Conservation (phyloP, 2,888 invertebrate genomes). For the Drosophila putrida region DNA sequence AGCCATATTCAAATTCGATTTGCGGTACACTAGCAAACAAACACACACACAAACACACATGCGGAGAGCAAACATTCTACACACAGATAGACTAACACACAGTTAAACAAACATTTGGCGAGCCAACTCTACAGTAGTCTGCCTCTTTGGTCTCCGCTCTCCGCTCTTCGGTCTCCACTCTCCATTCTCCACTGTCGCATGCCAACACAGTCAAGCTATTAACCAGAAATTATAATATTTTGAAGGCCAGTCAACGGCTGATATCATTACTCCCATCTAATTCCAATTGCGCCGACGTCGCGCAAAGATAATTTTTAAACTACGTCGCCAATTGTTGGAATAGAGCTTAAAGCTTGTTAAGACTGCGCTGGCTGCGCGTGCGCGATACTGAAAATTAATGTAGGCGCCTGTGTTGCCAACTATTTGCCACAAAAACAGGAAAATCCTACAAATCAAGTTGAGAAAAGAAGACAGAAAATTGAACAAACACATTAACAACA, state of each 20-base stretch:
- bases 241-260: conserved; percentile 73
- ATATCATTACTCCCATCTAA: conserved; percentile 72
- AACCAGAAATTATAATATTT: conserved; percentile 78
- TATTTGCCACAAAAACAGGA: too few species aligned
- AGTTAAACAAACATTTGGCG: conserved; percentile 52
- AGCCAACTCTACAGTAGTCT: conserved; percentile 39
- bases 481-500: too few species aligned
- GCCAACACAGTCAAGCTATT: conserved; percentile 53
- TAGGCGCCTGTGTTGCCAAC: conserved; percentile 2
- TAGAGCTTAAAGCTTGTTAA: conserved; percentile 28
- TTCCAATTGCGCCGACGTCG: conserved; percentile 66
- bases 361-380: conserved; percentile 26
- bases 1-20: conserved; percentile 67
- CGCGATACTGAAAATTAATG: conserved; percentile 20
- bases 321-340: conserved; percentile 54
- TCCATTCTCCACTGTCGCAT: conserved; percentile 22
- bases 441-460: too few species aligned
- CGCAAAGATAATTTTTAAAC: conserved; percentile 50
- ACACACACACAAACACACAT: conserved; percentile 16
- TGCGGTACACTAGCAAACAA: conserved; percentile 32
- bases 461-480: too few species aligned
- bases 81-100: conserved; percentile 28
- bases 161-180: conserved; percentile 1
- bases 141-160: conserved; percentile 8
- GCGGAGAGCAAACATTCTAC: conserved; percentile 40